Evolutionary conservation across 2,113 vertebrate genomes (phyloP), one percentile per base, ranked within the genome.

Genomic region (Anarrhichthys ocellatus): DNA sequence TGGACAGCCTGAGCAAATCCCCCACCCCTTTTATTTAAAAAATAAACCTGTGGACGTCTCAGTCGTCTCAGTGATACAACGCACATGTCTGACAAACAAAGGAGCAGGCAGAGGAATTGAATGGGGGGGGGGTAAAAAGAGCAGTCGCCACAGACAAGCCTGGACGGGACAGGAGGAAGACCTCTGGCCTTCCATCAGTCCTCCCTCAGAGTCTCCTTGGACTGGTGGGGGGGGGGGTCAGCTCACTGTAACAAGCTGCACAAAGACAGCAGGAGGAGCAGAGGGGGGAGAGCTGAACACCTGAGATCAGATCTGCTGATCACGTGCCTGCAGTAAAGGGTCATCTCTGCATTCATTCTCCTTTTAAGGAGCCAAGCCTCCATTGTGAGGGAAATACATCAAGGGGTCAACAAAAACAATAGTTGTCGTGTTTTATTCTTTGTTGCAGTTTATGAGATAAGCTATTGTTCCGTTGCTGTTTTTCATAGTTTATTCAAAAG

Each of bases 131-230:
- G 14, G 56, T 14, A 32, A 61, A 91, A 92, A 92, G 91, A 91
- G 92, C 94, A 92, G 89, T 93, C 81, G 85, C 83, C 86, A 83
- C 68, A 80, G 88, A 64, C 88, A 89, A 92, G 91, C 90, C 90
- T 76, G 84, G 78, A 88, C 94, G 92, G 90, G 94, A 93, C 89
- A 84, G 89, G 86, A 79, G 82, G 84, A 75, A 84, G 82, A 87
- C 88, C 84, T 84, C 91, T 88, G 92, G 88, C 89, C 92, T 80
- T 88, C 64, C 61, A 74, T 18, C 61, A 32, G 73, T 64, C 77
- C 20, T 91, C 91, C 78, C 76, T 84, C 81, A 52, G 68, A 78
- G 84, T 83, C 40, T 78, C 72, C 54, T 40, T 44, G 59, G 81
- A 86, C 14, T 5, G 29, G 38, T 22, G 3, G 17, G 9, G 46